Evolutionary conservation across 35 echinoderm and acorn worm species (phyloP).

Genomic region (Acanthaster planci): DNA sequence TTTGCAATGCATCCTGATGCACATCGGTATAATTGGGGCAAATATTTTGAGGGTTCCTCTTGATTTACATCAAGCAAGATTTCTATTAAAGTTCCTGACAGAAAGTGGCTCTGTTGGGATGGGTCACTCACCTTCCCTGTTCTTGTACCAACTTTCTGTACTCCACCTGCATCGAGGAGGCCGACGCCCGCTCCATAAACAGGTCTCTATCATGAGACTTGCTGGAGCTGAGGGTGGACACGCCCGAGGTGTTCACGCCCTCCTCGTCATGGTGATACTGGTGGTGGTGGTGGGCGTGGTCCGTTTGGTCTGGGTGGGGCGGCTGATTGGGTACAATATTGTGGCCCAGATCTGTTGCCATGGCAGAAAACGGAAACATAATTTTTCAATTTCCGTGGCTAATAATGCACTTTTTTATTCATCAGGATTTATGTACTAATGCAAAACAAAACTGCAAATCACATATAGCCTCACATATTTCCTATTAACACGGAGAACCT

Average conservation of each 20-base stretch:
- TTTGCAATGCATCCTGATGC: not conserved
- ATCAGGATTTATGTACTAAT: too few species aligned
- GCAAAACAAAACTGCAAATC: too few species aligned
- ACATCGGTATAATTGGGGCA: not conserved
- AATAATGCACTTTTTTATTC: too few species aligned
- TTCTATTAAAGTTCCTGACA: not conserved
- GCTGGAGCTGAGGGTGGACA: slow-evolving; percentile 84
- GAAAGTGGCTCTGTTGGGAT: not conserved
- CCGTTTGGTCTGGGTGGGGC: slow-evolving; percentile 14
- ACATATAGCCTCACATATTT: too few species aligned
- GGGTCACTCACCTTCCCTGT: slow-evolving; percentile 54
- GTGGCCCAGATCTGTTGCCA: slow-evolving; percentile 62
- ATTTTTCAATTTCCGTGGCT: not conserved
- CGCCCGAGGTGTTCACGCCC: slow-evolving; percentile 83
- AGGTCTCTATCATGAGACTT: slow-evolving; percentile 73
- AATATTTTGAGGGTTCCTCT: not conserved
- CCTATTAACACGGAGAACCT: too few species aligned
- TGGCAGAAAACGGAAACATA: not conserved
- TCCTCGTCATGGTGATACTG: slow-evolving; percentile 62
- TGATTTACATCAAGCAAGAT: not conserved
- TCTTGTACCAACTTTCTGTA: slow-evolving; percentile 72
- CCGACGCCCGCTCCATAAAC: slow-evolving; percentile 44
- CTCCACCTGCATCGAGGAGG: slow-evolving; percentile 52
- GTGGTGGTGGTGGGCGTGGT: slow-evolving; percentile 30
- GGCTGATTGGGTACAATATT: slow-evolving; percentile 52